Evolutionary conservation across 2,888 invertebrate species (phyloP).

Genomic region (Drosophila demipolita): DNA sequence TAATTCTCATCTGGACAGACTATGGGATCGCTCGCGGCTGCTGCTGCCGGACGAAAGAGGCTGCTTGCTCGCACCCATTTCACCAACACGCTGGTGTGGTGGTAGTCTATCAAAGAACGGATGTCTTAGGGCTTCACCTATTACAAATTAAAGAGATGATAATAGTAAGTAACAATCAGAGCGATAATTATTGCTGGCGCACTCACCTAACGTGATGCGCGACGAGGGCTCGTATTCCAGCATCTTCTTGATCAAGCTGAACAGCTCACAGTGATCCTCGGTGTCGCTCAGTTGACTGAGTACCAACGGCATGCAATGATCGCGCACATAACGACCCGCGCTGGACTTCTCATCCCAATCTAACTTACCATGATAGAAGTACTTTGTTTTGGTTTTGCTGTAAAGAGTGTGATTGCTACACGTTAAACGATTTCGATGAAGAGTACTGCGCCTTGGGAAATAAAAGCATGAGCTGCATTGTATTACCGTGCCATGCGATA

Average conservation of each 20-base stretch:
- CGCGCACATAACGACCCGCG: conserved; percentile 98
- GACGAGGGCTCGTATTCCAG: conserved; percentile 98
- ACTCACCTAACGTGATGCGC: conserved; percentile 91
- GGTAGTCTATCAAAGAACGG: conserved; percentile 96
- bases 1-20: conserved; percentile 86
- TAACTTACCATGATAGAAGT: conserved; percentile 98
- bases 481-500: conserved; percentile 90
- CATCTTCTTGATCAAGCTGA: conserved; percentile 98
- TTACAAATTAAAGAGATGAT: conserved; percentile 31
- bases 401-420: conserved; percentile 85
- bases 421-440: conserved; percentile 84
- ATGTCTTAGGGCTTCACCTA: conserved; percentile 93
- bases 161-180: background rate
- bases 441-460: conserved; percentile 73
- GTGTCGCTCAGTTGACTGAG: conserved; percentile 95
- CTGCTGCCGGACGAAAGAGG: conserved; percentile 83
- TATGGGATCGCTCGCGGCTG: conserved; percentile 88
- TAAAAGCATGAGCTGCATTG: conserved; percentile 83
- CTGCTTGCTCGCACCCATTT: conserved; percentile 80
- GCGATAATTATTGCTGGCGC: background rate
- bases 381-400: conserved; percentile 97
- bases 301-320: conserved; percentile 98
- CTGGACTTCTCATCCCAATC: conserved; percentile 99
- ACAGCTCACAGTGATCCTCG: conserved; percentile 96
- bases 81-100: conserved; percentile 90